phyloP scores from a whole-genome alignment of 2,888 invertebrate species.

The Eueremaeus valkanovi region DNA sequence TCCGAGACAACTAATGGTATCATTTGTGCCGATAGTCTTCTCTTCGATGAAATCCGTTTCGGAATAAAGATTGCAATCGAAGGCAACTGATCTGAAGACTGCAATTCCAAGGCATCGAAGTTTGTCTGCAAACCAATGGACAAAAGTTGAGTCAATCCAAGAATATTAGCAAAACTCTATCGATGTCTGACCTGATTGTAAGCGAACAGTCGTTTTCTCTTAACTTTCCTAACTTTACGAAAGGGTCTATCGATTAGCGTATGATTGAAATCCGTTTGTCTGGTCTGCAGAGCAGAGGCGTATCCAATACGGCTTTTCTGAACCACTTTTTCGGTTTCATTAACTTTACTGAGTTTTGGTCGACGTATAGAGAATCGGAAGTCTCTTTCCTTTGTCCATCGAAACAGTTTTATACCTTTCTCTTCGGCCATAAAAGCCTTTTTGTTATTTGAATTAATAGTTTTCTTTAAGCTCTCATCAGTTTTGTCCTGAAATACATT shows the following conservation, averaged over 20 bases:
- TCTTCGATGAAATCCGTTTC: not conserved
- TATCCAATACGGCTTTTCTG: conserved; percentile 17
- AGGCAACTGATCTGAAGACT: conserved; percentile 10
- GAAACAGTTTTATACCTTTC: conserved; percentile 23
- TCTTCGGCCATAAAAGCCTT: conserved; percentile 5
- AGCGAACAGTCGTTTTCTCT: conserved; percentile 8
- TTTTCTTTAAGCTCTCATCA: not conserved
- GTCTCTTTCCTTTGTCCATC: conserved; percentile 15
- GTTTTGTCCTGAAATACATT: not conserved
- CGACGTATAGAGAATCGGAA: conserved; percentile 23
- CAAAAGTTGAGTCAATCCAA: not conserved
- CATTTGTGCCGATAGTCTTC: not conserved
- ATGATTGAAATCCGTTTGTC: not conserved
- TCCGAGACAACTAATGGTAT: too few relatives aligned
- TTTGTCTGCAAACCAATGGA: not conserved
- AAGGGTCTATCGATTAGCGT: not conserved
- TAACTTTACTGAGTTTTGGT: conserved; percentile 7
- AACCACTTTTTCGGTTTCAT: not conserved
- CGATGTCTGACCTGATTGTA: conserved; percentile 17
- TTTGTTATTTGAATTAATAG: not conserved
- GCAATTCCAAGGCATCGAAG: conserved; percentile 7
- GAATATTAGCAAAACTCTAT: too few relatives aligned
- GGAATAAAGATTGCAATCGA: conserved; percentile 15
- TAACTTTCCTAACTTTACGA: conserved; percentile 17
- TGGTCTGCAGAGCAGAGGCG: conserved; percentile 27